Base-by-base conservation (phyloP, 2,888 invertebrate genomes). In the Odontocolon sp. region DNA sequence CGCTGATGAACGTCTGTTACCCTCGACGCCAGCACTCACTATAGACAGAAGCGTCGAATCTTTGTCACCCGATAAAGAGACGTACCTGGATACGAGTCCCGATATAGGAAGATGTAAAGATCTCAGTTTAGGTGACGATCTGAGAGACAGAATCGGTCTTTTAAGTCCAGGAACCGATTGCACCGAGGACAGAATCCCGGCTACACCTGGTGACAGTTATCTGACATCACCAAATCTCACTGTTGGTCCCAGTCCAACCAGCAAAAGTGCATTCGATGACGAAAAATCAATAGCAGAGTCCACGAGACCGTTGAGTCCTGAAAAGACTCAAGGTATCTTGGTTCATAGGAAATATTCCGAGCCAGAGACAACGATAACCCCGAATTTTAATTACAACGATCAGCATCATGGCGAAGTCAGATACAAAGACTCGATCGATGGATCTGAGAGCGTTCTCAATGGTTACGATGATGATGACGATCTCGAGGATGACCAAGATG, bases 341-440 rank as follows among this genome's bases (percentile, higher is more conserved):
- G 77, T 83, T 4, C 70, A 72, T 9, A 64, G 81, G 0, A 81
- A 80, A 54, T 80, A 79, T 56, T 80, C 81, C 9, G 84, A 81
- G 16, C 77, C 80, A 6, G 80, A 81, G 14, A 79, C 80, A 0
- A 76, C 80, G 2, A 83, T 83, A 5, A 85, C 80, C 0, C 8
- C 83, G 0, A 87, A 85, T 78, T 83, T 82, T 3, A 80, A 81
- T 4, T 85, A 83, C 45, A 89, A 88, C 63, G 91, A 92, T 28
- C 89, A 91, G n/a, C 91, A 91, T 78, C 91, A 91, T 83, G 91
- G 91, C n/a, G 92, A 92, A 36, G 92, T 92, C 1, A 69, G 72
- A 18, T 77, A 77, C 84, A 92, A 92, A 79, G 91, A 92, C 77
- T 92, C 92, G 9, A 88, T 93, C 75, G 92, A 91, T 59, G 92